A percentile compares a stretch with the other conserved stretches of the same genome.
Evolutionary conservation across 2,888 invertebrate genomes (phyloP).

Genomic region (Rhagonycha lutea): DNA sequence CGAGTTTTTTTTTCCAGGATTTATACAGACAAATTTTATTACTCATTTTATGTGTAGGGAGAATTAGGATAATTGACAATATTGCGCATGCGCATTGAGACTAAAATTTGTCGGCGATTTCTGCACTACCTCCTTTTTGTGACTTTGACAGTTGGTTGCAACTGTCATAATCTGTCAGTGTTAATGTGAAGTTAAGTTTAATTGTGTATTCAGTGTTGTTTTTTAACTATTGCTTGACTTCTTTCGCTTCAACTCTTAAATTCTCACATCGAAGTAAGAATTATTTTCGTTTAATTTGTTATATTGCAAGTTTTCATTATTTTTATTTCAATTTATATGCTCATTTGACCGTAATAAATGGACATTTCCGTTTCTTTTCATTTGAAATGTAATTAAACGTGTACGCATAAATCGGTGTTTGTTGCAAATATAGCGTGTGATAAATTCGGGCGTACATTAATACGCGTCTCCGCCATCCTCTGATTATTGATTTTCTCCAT

Average conservation of each 20-base stretch:
- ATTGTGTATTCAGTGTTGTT: slow-evolving; percentile 25
- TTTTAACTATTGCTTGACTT: slow-evolving; percentile 17
- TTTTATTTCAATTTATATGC: not conserved
- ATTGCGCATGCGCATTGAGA: not conserved
- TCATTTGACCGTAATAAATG: not conserved
- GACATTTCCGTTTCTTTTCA: not conserved
- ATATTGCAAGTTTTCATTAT: not conserved
- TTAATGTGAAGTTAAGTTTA: slow-evolving; percentile 21
- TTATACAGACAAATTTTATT: not conserved
- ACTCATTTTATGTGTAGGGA: not conserved
- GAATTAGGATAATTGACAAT: not conserved
- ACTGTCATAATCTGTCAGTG: slow-evolving; percentile 9
- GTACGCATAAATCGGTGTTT: not conserved
- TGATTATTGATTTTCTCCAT: slow-evolving; percentile 27
- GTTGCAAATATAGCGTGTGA: not conserved
- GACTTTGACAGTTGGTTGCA: slow-evolving; percentile 22
- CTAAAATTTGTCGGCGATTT: slow-evolving; percentile 11
- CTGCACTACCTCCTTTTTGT: slow-evolving; percentile 13
- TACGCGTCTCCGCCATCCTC: slow-evolving; percentile 25
- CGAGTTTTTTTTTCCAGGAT: not conserved
- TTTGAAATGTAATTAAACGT: not conserved
- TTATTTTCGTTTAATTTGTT: not conserved
- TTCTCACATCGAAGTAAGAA: slow-evolving; percentile 20
- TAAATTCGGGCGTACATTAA: slow-evolving; percentile 1
- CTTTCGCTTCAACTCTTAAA: slow-evolving; percentile 11